These are phyloP conservation scores for Heteractis magnifica DNA, from an alignment of 92 coral and sea anemone species.

Conservation along the genomic window DNA sequence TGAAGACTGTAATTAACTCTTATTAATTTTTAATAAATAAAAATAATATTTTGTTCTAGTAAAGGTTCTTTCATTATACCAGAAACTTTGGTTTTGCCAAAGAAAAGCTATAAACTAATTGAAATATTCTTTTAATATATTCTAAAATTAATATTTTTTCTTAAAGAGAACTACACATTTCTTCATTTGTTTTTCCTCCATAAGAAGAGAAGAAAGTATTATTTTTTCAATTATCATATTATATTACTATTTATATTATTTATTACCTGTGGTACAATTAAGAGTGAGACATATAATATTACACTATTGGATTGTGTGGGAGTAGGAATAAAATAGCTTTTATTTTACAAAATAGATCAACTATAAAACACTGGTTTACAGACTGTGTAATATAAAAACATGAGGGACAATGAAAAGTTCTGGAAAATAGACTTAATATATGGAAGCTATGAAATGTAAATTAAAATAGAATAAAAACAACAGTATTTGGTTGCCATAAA, in stretches of 20 bases:
- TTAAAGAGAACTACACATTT: background rate
- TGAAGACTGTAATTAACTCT: background rate
- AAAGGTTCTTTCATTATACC: background rate
- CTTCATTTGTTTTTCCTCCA: background rate
- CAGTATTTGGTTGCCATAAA: no score
- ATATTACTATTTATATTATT: background rate
- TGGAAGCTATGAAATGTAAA: no score
- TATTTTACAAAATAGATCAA: background rate
- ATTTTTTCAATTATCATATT: background rate
- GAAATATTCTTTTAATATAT: no score
- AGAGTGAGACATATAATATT: background rate
- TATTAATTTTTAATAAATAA: constrained; percentile 8
- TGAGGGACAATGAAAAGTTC: background rate
- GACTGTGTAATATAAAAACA: background rate
- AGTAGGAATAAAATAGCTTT: background rate
- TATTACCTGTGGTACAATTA: background rate
- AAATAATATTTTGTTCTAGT: background rate
- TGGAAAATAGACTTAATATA: background rate
- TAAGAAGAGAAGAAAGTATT: background rate
- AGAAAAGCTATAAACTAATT: background rate
- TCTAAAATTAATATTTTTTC: background rate
- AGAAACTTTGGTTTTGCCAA: background rate
- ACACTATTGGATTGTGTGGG: constrained; percentile 1
- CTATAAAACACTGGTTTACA: background rate
- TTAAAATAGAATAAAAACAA: no score